Percentiles rank a stretch among this genome's conserved stretches.
Evolutionary conservation across 2,888 invertebrate species (phyloP).

Genomic region (Cybosia mesomella): DNA sequence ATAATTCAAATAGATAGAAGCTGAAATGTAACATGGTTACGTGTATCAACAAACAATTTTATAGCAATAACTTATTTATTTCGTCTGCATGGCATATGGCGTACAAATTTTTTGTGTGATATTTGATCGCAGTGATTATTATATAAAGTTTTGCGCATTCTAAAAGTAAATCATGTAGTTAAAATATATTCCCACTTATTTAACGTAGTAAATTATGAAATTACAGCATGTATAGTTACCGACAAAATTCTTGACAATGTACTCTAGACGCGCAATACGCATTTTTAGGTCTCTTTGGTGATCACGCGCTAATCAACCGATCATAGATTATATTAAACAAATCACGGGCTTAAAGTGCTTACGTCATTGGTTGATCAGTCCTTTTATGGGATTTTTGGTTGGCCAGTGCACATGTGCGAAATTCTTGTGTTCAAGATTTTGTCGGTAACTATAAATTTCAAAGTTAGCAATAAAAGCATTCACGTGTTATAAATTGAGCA

Average conservation of each 20-base stretch:
- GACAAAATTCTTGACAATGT: too few relatives aligned
- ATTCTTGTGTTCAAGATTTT: too few relatives aligned
- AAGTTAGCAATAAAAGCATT: slow-evolving; percentile 53
- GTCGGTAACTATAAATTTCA: slow-evolving; percentile 15
- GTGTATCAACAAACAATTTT: slow-evolving; percentile 6
- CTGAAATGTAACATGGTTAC: slow-evolving; percentile 4
- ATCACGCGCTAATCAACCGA: too few relatives aligned
- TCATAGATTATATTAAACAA: too few relatives aligned
- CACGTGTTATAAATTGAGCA: slow-evolving; percentile 59
- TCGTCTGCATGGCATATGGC: slow-evolving; percentile 15
- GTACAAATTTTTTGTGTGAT: slow-evolving; percentile 27
- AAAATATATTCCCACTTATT: slow-evolving; percentile 33
- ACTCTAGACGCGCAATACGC: too few relatives aligned
- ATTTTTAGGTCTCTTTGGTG: too few relatives aligned
- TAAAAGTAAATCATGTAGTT: slow-evolving; percentile 50
- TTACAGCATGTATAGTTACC: not conserved
- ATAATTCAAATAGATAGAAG: not conserved
- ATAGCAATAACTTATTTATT: slow-evolving; percentile 21
- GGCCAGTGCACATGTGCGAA: too few relatives aligned
- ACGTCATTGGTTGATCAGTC: too few relatives aligned
- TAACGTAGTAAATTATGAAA: slow-evolving; percentile 37
- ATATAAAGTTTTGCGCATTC: slow-evolving; percentile 37
- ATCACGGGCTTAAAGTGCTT: too few relatives aligned
- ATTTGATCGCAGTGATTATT: slow-evolving; percentile 31
- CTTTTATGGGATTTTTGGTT: too few relatives aligned